Base-by-base conservation (phyloP, 2,888 invertebrate genomes). In the Cephus sareptanus region DNA sequence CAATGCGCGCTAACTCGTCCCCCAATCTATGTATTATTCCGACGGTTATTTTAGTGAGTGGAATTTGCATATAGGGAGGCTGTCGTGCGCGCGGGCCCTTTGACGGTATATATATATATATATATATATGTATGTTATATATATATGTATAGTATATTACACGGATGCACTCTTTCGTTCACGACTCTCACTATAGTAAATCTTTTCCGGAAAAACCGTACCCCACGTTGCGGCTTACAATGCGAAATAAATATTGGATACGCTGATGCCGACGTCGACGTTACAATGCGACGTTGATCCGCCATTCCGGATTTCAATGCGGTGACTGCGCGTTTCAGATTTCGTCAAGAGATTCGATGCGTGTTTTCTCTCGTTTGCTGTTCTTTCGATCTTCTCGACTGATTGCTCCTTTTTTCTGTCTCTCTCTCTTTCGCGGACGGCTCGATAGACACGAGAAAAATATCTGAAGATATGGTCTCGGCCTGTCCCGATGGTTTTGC, bases 1-100 rank as follows among this genome's bases (percentile, higher is more conserved):
- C 87, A 87, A 86, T 85, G 87, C 86, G 77, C 83, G 86, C 86
- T 87, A 86, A 86, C 87, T 87, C 85, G 83, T 82, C 85, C 85
- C 84, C 87, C 87, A 86, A 86, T 86, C 81, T 84, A 85, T 84
- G 84, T 87, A 87, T 89, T 88, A 88, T 88, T 87, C 85, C 85
- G 84, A 82, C 85, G 87, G 88, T 90, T 90, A 89, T 90, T 90
- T 89, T 85, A 89, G 86, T 85, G 71, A 75, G 77, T 68, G 76
- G 76, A 79, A 82, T 83, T 80, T 77, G 83, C 81, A 80, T 81
- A 80, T 79, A 82, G 79, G 75, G 76, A 79, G 37, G 75, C 69
- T 73, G 78, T 31, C 23, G 33, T 30, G 71, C 31, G 70, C 30
- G 71, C 30, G 71, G 71, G 33, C 33, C 71, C 71, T 71, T 71